Base-by-base conservation (phyloP, 2,888 invertebrate genomes). In the Melanotus villosus region DNA sequence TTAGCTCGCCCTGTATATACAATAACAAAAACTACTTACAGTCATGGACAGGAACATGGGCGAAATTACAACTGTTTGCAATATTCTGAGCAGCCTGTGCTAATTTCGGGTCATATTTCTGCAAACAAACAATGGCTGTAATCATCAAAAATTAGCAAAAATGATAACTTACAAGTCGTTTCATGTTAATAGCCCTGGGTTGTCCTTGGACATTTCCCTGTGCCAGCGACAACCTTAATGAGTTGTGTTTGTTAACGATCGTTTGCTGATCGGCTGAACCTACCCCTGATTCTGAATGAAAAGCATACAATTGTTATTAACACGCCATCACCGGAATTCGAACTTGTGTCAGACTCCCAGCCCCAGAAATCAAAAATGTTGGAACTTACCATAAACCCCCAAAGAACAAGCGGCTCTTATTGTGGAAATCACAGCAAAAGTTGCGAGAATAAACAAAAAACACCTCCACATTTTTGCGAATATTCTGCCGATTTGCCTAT, bases 161-260 rank as follows among this genome's bases (percentile, higher is more conserved):
- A 1, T 32, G 9, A 3, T 9, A 32, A 73, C 87, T 81, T 84
- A 92, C 92, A 88, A 94, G 90, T 87, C 93, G 92, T 85, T 90
- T 89, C 92, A 94, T 93, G 84, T 93, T 93, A 77, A 91, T 91
- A 26, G 93, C 90, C 60, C 91, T 90, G 18, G 92, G 91, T 77
- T 93, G 93, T 60, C 90, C 90, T 75, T 88, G 87, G 78, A 92
- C 90, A 79, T 89, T 90, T 43, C 94, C 93, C 74, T 91, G 86
- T 68, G 93, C 93, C 72, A 93, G 90, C 56, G 88, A 87, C 82
- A 92, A 91, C 78, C 94, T 86, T 57, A 92, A 87, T 74, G 88
- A 89, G 85, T 94, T 94, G 86, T 94, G 94, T 76, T 90, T 89
- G 81, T 92, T 90, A 74, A 94, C 87, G 79, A 94, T 93, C 64